Evolutionary conservation across 2,797 vertebrate species (phyloP).

Genomic region (Acanthis flammea): DNA sequence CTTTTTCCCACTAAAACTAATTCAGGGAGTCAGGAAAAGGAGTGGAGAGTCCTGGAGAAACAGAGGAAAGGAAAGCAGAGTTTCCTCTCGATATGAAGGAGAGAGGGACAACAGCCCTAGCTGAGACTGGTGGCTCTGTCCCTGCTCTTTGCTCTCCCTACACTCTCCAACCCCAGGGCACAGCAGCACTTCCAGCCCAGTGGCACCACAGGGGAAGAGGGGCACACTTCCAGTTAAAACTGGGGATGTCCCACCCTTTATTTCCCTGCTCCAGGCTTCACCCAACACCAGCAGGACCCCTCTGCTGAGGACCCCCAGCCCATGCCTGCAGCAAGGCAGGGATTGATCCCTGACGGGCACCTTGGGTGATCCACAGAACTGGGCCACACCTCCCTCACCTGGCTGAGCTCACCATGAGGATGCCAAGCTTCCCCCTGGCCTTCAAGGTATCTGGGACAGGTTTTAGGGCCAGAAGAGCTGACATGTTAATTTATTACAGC

Average conservation of each 20-base stretch:
- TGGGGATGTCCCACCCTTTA: background rate
- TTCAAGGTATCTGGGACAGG: background rate
- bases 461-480: background rate
- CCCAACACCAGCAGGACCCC: background rate
- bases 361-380: rapidly evolving
- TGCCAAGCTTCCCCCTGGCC: background rate
- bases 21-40: background rate
- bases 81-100: rapidly evolving
- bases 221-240: background rate
- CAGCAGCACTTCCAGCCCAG: background rate
- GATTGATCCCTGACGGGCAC: rapidly evolving
- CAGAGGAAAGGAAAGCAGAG: background rate
- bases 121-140: too few species aligned
- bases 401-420: rapidly evolving
- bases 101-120: background rate
- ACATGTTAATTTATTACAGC: background rate
- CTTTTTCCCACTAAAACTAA: background rate
- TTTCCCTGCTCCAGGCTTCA: background rate
- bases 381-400: rapidly evolving
- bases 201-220: rapidly evolving
- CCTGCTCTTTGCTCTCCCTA: background rate
- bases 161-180: rapidly evolving
- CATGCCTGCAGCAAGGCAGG: rapidly evolving
- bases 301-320: background rate
- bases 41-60: background rate